phyloP scores from a whole-genome alignment of 1,140 invertebrate genomes.

The Drosophila saltans region DNA sequence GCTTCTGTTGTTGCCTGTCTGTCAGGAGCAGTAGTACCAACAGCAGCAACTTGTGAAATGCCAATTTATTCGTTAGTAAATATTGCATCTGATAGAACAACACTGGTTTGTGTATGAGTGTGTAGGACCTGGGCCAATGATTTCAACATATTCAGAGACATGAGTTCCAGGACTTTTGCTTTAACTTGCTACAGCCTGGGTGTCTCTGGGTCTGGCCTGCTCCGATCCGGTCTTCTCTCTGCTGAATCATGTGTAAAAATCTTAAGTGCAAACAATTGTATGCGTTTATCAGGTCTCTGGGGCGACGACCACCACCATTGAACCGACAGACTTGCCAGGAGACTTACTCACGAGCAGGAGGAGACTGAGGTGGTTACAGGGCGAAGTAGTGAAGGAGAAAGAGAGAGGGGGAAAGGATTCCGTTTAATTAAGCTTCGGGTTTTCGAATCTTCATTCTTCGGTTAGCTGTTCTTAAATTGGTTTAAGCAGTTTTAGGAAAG shows the following conservation, averaged over 20 bases:
- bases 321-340: conserved; percentile 31
- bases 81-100: conserved; percentile 81
- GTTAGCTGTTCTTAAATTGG: conserved; percentile 56
- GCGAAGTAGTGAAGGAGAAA: conserved; percentile 17
- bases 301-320: conserved; percentile 82
- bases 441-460: conserved; percentile 12
- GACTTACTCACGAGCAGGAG: background rate
- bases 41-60: conserved; percentile 72
- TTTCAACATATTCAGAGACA: conserved; percentile 78
- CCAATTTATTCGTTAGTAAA: conserved; percentile 82
- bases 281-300: conserved; percentile 81
- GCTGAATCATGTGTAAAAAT: conserved; percentile 83
- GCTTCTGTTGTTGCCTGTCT: conserved; percentile 64
- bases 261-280: conserved; percentile 83
- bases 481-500: conserved; percentile 80
- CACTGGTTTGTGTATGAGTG: conserved; percentile 28
- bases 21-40: conserved; percentile 47
- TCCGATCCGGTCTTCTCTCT: conserved; percentile 56
- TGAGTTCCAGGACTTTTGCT: conserved; percentile 62
- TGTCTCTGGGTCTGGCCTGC: conserved; percentile 38
- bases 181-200: conserved; percentile 34
- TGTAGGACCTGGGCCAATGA: conserved; percentile 27
- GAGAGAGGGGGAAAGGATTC: conserved; percentile 60
- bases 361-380: background rate
- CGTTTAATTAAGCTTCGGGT: conserved; percentile 72